Percentiles rank a stretch among this genome's conserved stretches.
These are phyloP conservation scores for Andrena cerasifolii DNA, from an alignment of 1,140 invertebrate species.

Conservation along the genomic window DNA sequence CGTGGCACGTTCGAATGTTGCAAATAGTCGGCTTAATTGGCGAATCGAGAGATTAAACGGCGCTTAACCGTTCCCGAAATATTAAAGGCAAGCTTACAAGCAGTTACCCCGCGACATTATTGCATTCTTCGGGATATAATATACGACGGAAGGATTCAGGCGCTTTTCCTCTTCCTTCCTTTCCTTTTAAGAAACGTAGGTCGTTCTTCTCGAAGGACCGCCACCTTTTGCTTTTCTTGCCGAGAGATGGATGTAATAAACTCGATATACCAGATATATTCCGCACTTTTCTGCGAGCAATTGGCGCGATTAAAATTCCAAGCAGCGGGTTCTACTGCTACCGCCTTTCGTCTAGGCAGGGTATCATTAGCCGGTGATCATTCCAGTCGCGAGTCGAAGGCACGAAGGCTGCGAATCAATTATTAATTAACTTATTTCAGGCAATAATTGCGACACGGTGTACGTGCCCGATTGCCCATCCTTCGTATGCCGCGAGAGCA, in stretches of 20 bases:
- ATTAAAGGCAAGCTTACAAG: background rate
- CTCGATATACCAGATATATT: background rate
- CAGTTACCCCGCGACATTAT: background rate
- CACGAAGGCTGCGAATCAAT: constrained; percentile 15
- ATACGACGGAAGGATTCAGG: background rate
- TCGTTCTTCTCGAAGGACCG: too few species aligned
- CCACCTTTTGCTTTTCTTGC: too few species aligned
- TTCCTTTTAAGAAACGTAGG: background rate
- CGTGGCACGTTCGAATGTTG: background rate
- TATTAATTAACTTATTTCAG: constrained; percentile 47
- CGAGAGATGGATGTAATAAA: background rate
- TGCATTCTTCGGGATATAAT: background rate
- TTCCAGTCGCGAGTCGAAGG: background rate
- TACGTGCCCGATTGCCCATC: background rate
- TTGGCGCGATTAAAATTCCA: constrained; percentile 19
- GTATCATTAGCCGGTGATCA: constrained; percentile 18
- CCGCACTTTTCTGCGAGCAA: background rate
- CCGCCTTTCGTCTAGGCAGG: background rate
- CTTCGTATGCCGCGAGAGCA: background rate
- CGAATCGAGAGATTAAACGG: constrained; percentile 8
- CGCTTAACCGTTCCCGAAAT: background rate
- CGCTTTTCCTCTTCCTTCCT: background rate
- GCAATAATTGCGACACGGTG: constrained; percentile 32
- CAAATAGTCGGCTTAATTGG: constrained; percentile 16
- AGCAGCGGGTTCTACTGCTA: background rate